These are phyloP conservation scores for Donacobius atricapilla DNA, from an alignment of 2,113 vertebrate genomes.

Conservation along the genomic window DNA sequence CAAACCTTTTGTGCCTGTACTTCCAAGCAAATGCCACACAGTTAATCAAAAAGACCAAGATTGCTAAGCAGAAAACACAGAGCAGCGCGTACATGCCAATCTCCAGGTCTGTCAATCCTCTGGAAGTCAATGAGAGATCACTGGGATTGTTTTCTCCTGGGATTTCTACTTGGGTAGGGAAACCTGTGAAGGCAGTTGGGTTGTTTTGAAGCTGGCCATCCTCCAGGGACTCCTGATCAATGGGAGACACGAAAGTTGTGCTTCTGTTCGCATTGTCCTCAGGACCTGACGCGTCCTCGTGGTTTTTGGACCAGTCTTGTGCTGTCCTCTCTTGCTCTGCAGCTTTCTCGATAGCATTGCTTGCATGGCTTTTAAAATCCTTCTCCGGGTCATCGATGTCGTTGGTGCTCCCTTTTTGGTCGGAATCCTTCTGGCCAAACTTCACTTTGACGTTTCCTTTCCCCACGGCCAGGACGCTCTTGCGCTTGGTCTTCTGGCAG, in stretches of 20 bases:
- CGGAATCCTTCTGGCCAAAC: slow-evolving; percentile 77
- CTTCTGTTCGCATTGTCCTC: slow-evolving; percentile 82
- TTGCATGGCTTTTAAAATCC: slow-evolving; percentile 76
- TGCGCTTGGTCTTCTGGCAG: slow-evolving; percentile 95
- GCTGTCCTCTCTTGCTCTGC: slow-evolving; percentile 74
- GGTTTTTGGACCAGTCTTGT: slow-evolving; percentile 75
- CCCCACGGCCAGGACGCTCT: slow-evolving; percentile 87
- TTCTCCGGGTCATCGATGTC: slow-evolving; percentile 66
- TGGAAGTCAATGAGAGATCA: slow-evolving; percentile 81
- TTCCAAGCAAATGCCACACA: slow-evolving; percentile 96
- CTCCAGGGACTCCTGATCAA: slow-evolving; percentile 71
- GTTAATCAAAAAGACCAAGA: slow-evolving; percentile 96
- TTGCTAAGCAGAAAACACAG: slow-evolving; percentile 94
- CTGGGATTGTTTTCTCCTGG: slow-evolving; percentile 74
- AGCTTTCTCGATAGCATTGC: slow-evolving; percentile 75
- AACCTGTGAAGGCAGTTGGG: slow-evolving; percentile 78
- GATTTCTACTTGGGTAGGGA: slow-evolving; percentile 81
- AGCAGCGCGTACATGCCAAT: slow-evolving; percentile 97
- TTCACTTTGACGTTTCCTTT: slow-evolving; percentile 85
- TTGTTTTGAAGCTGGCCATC: slow-evolving; percentile 71
- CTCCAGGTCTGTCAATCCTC: slow-evolving; percentile 91
- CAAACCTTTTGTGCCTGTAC: slow-evolving; percentile 93
- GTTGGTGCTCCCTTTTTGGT: slow-evolving; percentile 70
- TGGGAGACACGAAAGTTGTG: slow-evolving; percentile 75
- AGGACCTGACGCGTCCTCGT: background rate